These are phyloP conservation scores for Pseudochromis fuscus DNA, from an alignment of 2,797 vertebrate species.

Conservation along the genomic window DNA sequence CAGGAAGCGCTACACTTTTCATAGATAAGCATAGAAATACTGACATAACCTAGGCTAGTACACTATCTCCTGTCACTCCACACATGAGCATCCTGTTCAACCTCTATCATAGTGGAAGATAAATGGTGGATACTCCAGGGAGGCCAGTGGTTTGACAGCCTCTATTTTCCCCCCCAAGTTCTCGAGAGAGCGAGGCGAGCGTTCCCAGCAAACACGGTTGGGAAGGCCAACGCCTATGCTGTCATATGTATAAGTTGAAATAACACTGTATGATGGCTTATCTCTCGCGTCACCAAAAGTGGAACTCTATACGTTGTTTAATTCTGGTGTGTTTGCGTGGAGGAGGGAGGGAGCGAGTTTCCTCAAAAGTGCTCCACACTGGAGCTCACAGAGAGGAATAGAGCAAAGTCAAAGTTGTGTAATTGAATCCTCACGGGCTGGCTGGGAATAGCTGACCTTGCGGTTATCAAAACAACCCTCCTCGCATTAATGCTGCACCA, in stretches of 20 bases:
- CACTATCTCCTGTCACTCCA: neutral
- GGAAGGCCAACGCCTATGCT: neutral
- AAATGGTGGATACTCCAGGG: conserved; percentile 32
- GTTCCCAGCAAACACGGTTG: conserved; percentile 25
- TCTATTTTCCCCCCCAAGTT: conserved; percentile 17
- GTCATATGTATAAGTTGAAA: conserved; percentile 17
- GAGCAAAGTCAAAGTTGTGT: conserved; percentile 82
- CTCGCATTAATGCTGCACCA: conserved; percentile 66
- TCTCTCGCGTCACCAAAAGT: conserved; percentile 44
- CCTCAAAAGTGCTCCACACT: conserved; percentile 70
- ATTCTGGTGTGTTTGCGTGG: conserved; percentile 43
- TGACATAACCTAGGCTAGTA: no score
- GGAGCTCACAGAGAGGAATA: conserved; percentile 57
- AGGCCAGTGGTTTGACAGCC: conserved; percentile 15
- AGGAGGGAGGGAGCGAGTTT: conserved; percentile 62
- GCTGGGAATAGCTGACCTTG: conserved; percentile 84
- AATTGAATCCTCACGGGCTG: conserved; percentile 80
- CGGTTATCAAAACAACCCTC: conserved; percentile 82
- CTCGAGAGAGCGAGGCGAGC: conserved; percentile 22
- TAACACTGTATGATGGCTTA: conserved; percentile 43
- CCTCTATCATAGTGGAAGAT: conserved; percentile 7
- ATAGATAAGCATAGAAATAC: no score
- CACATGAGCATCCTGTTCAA: conserved; percentile 35
- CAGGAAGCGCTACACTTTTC: no score
- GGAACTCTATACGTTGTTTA: conserved; percentile 60